Base-by-base conservation (phyloP, 2,888 invertebrate species). In the Caenorhabditis virilis region DNA sequence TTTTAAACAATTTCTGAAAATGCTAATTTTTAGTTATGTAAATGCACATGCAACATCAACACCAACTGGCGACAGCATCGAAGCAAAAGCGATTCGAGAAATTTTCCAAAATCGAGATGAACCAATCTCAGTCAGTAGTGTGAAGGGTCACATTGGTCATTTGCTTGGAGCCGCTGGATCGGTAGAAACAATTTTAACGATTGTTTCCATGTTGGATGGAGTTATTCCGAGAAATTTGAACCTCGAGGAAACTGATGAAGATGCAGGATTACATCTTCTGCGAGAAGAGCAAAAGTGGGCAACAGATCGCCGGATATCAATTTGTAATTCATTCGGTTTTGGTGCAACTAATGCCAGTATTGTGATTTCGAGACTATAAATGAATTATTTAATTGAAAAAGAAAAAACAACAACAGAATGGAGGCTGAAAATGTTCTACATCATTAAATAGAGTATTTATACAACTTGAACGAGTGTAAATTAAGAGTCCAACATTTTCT, bases 21-120 rank as follows among this genome's bases (percentile, higher is more conserved):
- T 15, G 15, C 9, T 30, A 9, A 33, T 25, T 51, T 66, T 6
- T 33, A 47, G 61, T 16, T 92, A 93, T 82, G 88, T 97, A 0
- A 97, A 97, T 86, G 95, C 95, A 1, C 97, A 98, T 87, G 97
- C 97, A 1, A 98, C 97, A 7, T 97, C 97, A 0, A 98, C 97
- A 23, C 94, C 93, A 2, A 85, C 93, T 6, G 97, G 97, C 15
- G 97, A 98, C 87, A 59, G 50, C n/a, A 66, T 74, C 11, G 78
- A 79, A 60, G 72, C 77, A n/a, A 30, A 46, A 26, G 51, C 79
- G 1, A 66, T 76, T 23, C 42, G 62, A 2, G 43, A 64, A 26
- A 52, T 67, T n/a, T 62, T 75, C 25, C 35, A 23, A 9, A 49
- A 48, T 6, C 41, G 64, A 9, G 43, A 48, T 1, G 49, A 60